Base-by-base conservation (phyloP, 2,113 vertebrate species). In the Phyllostomus discolor region DNA sequence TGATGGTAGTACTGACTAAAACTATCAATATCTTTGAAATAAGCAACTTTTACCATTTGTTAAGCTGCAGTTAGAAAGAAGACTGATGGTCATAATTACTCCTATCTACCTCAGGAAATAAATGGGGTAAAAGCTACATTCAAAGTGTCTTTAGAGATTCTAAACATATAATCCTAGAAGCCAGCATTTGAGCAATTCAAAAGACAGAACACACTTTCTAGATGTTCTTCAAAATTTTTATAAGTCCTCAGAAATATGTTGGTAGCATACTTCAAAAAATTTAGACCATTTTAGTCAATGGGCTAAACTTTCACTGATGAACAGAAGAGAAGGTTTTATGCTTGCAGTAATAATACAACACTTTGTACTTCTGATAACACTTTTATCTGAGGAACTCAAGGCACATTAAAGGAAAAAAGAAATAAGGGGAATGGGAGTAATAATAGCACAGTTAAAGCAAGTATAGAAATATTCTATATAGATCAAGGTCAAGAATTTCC, bases 321-420 rank as follows among this genome's bases (percentile, higher is more conserved):
- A 95, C 84, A 81, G 76, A 97, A 93, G 73, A 92, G 94, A 96
- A 95, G 81, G 78, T 93, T 94, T 94, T 96, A 93, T 90, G 62
- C 89, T 96, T 94, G 33, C 85, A 92, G 83, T 96, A 97, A 96
- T 96, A 95, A 96, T 96, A 97, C 67, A 95, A 46, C 54, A 83
- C 94, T 97, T 98, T 97, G 97, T 92, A 97, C 95, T 97, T 97
- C 97, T 97, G 89, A 97, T 91, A 94, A 84, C 81, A 75, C 76
- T 97, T 97, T 98, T 62, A 97, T 97, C 93, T 91, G 78, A 88
- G 31, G 52, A 87, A 26, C 91, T 96, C 90, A 97, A 95, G 83
- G 95, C 33, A 97, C 94, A 93, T 95, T 96, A 97, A 97, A 98
- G 52, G 43, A 84, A 94, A 97, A 84, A 76, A 95, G 91, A 95